Evolutionary conservation across 2,888 invertebrate species (phyloP), one percentile per base, ranked within the genome.

Genomic region (Cantharis rustica): DNA sequence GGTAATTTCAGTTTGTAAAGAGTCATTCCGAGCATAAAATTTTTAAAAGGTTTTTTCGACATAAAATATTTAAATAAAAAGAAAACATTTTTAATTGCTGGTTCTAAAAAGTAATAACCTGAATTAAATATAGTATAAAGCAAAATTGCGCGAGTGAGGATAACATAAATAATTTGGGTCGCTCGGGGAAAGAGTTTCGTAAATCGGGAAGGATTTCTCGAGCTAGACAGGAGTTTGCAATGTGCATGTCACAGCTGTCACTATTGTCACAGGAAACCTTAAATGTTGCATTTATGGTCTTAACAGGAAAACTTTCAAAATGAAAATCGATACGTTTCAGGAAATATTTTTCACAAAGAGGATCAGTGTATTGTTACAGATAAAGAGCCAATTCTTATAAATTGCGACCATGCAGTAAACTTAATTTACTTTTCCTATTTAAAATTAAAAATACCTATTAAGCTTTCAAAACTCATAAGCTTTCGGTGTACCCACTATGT

Each of bases 241-340:
- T 76, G 71, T 66, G 23, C 69, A 76, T 73, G 71, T 73, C 76
- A 73, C 76, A 76, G 76, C 76, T 76, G 76, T 76, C 76, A 76
- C 70, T 73, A 68, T 68, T 76, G 76, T 76, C 76, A 76, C 73
- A 68, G 76, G 71, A 76, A 76, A 63, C 76, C 73, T 66, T 76
- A 76, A 76, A 76, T 76, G 76, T 76, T 73, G 73, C 68, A 76
- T 73, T 73, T 68, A 73, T 73, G 47, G 62, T 16, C 61, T 73
- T 66, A 70, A 69, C 64, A 73, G 66, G 72, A 73, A 75, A 75
- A 73, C 70, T 71, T 63, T 73, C 62, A 61, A 73, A 68, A 76
- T 71, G 71, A 75, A 75, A 75, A 75, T 75, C 75, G 70, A 75
- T 75, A 61, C 26, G 68, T 47, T 47, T 47, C 68, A 9, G 16